A percentile compares a stretch with the other conserved stretches of the same genome.
phyloP scores from a whole-genome alignment of 2,888 invertebrate genomes.

The Phasia obesa region DNA sequence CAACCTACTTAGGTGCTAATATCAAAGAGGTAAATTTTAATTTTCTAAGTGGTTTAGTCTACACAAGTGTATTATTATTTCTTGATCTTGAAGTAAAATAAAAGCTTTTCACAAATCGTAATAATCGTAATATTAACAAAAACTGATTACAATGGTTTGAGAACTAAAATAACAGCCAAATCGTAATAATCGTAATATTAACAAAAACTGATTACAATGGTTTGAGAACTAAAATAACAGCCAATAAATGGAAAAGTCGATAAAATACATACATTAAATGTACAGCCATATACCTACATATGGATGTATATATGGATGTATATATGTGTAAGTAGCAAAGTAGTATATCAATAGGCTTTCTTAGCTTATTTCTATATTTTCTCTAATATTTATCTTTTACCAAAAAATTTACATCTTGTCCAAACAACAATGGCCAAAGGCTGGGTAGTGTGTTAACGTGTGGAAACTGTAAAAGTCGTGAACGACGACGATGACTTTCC shows the following conservation, averaged over 20 bases:
- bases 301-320: no score
- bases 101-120: no score
- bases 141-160: conserved; percentile 25
- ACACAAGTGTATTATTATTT: background rate
- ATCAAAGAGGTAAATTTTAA: background rate
- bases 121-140: no score
- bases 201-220: conserved; percentile 18
- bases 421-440: conserved; percentile 54
- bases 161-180: background rate
- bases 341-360: conserved; percentile 54
- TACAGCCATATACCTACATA: no score
- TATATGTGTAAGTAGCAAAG: conserved; percentile 24
- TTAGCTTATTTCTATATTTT: conserved; percentile 19
- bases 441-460: conserved; percentile 22
- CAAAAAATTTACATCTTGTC: conserved; percentile 41
- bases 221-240: conserved; percentile 6
- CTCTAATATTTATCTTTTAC: conserved; percentile 10
- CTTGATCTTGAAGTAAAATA: no score
- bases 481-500: conserved; percentile 45
- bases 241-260: background rate
- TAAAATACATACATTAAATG: no score
- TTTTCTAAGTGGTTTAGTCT: background rate
- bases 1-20: conserved; percentile 40
- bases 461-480: conserved; percentile 19
- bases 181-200: no score